Percentiles rank a stretch among this genome's conserved stretches.
Evolutionary conservation across 1,140 invertebrate genomes (phyloP).

Genomic region (Drosophila subpulchrella): DNA sequence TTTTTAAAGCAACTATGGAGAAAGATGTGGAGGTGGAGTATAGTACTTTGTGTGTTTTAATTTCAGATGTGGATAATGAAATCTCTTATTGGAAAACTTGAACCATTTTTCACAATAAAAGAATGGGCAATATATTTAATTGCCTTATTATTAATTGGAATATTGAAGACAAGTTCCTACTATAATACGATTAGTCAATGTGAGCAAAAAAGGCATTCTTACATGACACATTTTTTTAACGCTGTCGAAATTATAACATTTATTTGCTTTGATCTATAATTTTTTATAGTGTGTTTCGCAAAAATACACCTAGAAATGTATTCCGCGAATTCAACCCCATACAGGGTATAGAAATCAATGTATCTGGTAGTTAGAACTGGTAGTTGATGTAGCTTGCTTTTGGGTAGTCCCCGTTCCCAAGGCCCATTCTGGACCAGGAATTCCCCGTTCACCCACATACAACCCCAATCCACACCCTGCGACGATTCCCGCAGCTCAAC

Average conservation of each 20-base stretch:
- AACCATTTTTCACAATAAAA: too few relatives aligned
- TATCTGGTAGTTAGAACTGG: constrained; percentile 57
- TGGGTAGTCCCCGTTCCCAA: constrained; percentile 4
- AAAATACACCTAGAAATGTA: neutral
- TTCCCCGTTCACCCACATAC: constrained; percentile 9
- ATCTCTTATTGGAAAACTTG: too few relatives aligned
- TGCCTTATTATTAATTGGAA: too few relatives aligned
- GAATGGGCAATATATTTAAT: too few relatives aligned
- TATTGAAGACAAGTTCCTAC: too few relatives aligned
- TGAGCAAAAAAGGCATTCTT: too few relatives aligned
- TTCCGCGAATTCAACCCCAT: neutral
- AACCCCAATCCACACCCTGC: constrained; percentile 19
- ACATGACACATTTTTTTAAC: too few relatives aligned
- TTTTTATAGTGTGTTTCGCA: neutral
- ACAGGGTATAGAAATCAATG: constrained; percentile 64
- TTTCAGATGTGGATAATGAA: neutral
- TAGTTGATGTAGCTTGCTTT: constrained; percentile 65
- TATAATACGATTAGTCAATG: too few relatives aligned
- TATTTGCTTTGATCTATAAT: too few relatives aligned
- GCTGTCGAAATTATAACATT: too few relatives aligned
- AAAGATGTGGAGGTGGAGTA: too few relatives aligned
- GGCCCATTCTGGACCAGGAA: constrained; percentile 1
- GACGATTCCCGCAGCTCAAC: constrained; percentile 49
- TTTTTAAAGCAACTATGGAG: constrained; percentile 31
- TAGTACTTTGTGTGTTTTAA: too few relatives aligned